Base-by-base conservation (phyloP, 2,888 invertebrate genomes). In the Drosophila lacicola region DNA sequence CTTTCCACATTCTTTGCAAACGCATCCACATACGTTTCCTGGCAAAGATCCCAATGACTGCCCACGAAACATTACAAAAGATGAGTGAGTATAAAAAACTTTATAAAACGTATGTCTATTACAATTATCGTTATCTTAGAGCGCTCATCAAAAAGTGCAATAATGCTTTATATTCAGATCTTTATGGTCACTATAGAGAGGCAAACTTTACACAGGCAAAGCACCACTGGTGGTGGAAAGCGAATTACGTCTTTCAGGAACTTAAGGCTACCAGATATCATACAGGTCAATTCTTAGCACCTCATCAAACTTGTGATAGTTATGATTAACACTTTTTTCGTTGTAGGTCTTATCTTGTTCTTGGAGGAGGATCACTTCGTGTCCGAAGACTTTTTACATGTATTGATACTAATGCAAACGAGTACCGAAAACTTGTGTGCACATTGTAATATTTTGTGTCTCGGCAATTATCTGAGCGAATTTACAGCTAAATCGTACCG, bases 181-280 rank as follows among this genome's bases (percentile, higher is more conserved):
- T 97, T 13, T 98, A 99, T 93, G 99, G 99, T 0, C 98, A 99
- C 92, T 99, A 99, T 92, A 93, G 99, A 55, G 98, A 98, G 90
- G 98, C 98, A 0, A 96, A 97, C 90, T 98, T 98, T 92, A 97
- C 98, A 0, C 99, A 98, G 92, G 98, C 98, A 0, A 99, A 99
- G 91, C 99, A 99, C 92, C 99, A 99, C 91, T 99, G 99, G 99
- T 99, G 98, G 97, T 99, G 99, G 99, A 99, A 99, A 92, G 98
- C 98, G 2, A 96, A 97, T 91, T 93, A 96, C 84, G 97, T 98
- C 45, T 98, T 99, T 93, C 97, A 98, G 91, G 96, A 97, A 81
- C 93, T 99, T 42, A 94, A 95, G 80, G 94, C 95, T 29, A 96
- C 98, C 14, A 93, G 94, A 73, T 95, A 96, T 83, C 97, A 97